phyloP scores from a whole-genome alignment of 1,140 invertebrate genomes.

The Procambarus virginalis region DNA sequence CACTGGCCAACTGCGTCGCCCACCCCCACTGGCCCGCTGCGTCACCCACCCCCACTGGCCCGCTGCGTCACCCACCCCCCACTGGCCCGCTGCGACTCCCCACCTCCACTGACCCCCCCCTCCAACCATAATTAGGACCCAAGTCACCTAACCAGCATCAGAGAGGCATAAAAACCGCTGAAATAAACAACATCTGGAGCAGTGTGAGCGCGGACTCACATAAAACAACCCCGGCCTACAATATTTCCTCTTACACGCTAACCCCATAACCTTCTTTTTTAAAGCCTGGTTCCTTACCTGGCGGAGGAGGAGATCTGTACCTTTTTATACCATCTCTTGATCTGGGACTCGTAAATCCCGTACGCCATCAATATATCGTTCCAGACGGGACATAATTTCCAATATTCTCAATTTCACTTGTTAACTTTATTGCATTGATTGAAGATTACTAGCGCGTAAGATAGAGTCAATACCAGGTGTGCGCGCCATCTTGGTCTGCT shows the following conservation, averaged over 20 bases:
- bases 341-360: slow-evolving; percentile 68
- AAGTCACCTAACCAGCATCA: neutral
- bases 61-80: neutral
- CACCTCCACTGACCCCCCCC: no score
- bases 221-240: neutral
- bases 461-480: slow-evolving; percentile 46
- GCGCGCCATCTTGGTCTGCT: slow-evolving; percentile 27
- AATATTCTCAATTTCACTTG: slow-evolving; percentile 71
- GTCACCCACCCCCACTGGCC: neutral
- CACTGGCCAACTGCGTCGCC: no score
- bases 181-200: neutral
- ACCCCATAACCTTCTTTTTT: neutral
- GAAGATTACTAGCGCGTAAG: slow-evolving; percentile 68
- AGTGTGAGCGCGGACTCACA: neutral
- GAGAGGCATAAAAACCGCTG: neutral
- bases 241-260: neutral
- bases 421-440: slow-evolving; percentile 71
- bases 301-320: slow-evolving; percentile 28
- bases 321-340: slow-evolving; percentile 67
- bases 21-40: no score
- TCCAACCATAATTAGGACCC: neutral
- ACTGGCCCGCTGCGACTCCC: neutral
- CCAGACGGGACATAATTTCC: slow-evolving; percentile 69
- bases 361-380: slow-evolving; percentile 69
- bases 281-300: neutral